A percentile compares a stretch with the other conserved stretches of the same genome.
Conservation (phyloP, 2,888 invertebrate species). For the Lysandra coridon region DNA sequence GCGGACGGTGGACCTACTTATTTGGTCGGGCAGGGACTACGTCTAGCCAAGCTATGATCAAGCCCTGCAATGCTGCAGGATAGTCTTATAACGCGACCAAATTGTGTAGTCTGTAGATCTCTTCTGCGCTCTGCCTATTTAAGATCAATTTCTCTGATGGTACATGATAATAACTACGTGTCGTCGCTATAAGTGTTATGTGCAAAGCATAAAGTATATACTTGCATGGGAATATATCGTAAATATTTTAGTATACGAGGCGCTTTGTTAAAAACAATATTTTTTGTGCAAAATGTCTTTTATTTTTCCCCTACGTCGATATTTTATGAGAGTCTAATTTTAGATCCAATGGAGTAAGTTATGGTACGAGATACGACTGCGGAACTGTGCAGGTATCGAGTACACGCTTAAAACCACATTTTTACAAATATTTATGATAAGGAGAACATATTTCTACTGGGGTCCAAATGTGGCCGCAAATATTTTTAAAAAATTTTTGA, state of each 20-base stretch:
- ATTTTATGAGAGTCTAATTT: no score
- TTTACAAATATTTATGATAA: no score
- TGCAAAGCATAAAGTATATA: constrained; percentile 33
- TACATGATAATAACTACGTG: not conserved
- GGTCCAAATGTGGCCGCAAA: no score
- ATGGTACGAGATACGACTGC: no score
- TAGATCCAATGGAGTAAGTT: no score
- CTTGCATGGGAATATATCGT: constrained; percentile 44
- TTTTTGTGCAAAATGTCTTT: constrained; percentile 62
- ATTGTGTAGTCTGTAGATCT: no score
- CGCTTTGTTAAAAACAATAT: constrained; percentile 75
- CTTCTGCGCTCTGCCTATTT: not conserved
- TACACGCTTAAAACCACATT: no score
- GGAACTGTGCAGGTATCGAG: no score
- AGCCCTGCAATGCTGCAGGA: no score
- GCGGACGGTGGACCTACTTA: not conserved
- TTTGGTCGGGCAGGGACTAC: not conserved
- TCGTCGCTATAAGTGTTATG: constrained; percentile 35
- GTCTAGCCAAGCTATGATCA: not conserved
- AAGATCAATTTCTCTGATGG: not conserved
- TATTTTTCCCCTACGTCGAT: constrained; percentile 46
- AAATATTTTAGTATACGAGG: constrained; percentile 49
- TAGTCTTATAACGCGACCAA: no score
- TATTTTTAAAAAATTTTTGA: no score
- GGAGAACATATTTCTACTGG: no score